Evolutionary conservation across 2,888 invertebrate genomes (phyloP).

Genomic region (Allophyes oxyacanthae): DNA sequence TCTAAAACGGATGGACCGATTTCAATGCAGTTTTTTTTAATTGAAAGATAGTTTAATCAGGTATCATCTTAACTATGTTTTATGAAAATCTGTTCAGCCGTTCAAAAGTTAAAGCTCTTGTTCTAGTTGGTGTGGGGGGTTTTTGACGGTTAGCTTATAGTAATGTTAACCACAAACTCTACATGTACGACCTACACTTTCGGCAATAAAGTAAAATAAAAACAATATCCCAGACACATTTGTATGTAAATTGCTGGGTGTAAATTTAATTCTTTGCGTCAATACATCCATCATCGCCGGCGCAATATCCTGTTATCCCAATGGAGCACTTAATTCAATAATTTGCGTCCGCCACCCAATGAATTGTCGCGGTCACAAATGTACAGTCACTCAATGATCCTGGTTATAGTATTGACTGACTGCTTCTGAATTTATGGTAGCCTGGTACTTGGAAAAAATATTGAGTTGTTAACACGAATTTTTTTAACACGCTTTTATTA

Average conservation of each 20-base stretch:
- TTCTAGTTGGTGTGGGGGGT: too few species aligned
- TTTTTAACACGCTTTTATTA: too few species aligned
- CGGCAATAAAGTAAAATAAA: too few species aligned
- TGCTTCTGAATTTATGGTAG: constrained; percentile 17
- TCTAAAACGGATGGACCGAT: too few species aligned
- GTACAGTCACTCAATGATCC: constrained; percentile 25
- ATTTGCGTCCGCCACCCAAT: constrained; percentile 40
- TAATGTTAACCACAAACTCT: too few species aligned
- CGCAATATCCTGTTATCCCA: constrained; percentile 43
- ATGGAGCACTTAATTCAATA: constrained; percentile 45
- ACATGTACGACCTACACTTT: too few species aligned
- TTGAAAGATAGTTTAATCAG: too few species aligned
- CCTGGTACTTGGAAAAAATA: constrained; percentile 20
- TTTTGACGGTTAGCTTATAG: too few species aligned
- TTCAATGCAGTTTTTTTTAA: too few species aligned
- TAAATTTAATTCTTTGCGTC: constrained; percentile 32
- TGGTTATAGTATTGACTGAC: constrained; percentile 22
- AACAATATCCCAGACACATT: background rate
- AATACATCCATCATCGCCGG: constrained; percentile 32
- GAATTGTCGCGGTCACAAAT: constrained; percentile 38
- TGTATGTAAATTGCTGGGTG: constrained; percentile 9
- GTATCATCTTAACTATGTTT: too few species aligned
- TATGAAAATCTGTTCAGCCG: too few species aligned
- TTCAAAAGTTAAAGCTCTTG: too few species aligned
- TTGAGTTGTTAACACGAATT: background rate